Percentiles rank a stretch among this genome's conserved stretches.
Evolutionary conservation across 2,113 vertebrate species (phyloP).

Genomic region (Gymnogyps californianus): DNA sequence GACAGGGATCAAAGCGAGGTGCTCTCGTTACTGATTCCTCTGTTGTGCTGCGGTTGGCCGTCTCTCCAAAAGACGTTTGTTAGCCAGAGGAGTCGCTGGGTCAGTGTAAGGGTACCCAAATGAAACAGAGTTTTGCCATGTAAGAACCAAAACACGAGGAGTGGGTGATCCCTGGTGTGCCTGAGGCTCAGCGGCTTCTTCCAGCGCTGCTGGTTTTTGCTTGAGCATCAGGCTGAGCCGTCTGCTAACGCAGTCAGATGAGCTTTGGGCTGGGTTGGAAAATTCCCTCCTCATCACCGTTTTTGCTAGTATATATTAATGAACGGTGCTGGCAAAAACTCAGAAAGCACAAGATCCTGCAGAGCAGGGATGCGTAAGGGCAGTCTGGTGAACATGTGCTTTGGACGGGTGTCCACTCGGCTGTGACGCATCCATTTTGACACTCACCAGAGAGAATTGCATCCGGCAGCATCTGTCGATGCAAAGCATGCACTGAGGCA

Average conservation of each 20-base stretch:
- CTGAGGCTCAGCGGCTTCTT: background rate
- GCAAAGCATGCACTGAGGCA: background rate
- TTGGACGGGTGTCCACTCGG: background rate
- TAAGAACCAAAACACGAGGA: background rate
- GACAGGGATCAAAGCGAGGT: background rate
- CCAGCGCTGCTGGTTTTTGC: background rate
- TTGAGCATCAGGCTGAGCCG: background rate
- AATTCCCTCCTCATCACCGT: background rate
- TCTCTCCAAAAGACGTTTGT: background rate
- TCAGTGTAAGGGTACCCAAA: background rate
- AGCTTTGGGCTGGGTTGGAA: background rate
- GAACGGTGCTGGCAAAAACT: fast-evolving
- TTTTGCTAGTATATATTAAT: background rate
- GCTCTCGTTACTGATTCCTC: background rate
- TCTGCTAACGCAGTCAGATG: background rate
- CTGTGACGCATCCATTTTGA: background rate
- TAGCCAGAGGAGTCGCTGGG: background rate
- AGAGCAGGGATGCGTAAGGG: background rate
- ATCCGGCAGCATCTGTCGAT: background rate
- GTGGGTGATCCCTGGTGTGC: background rate
- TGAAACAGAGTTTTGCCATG: background rate
- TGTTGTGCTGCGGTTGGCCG: fast-evolving
- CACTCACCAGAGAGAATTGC: background rate
- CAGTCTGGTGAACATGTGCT: background rate
- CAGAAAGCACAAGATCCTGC: background rate